Conservation (phyloP, 2,113 vertebrate genomes). For the Phycodurus eques region DNA sequence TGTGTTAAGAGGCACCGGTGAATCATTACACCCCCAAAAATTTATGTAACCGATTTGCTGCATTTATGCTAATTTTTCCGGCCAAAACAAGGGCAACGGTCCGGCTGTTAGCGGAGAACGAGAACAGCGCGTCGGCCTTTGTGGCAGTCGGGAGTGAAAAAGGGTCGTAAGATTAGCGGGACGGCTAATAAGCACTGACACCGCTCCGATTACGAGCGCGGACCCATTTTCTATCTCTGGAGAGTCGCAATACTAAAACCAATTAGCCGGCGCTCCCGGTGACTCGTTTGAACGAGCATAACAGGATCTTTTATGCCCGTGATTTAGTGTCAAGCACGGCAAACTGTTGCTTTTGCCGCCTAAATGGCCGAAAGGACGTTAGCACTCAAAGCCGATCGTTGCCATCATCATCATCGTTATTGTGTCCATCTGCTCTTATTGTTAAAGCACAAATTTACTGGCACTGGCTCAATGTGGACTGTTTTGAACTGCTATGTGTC, state of each 20-base stretch:
- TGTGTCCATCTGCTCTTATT: conserved; percentile 43
- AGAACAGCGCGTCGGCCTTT: background rate
- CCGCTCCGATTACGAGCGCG: conserved; percentile 18
- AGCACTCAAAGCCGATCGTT: conserved; percentile 33
- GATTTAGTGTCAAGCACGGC: conserved; percentile 35
- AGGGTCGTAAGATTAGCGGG: conserved; percentile 21
- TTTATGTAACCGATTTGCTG: background rate
- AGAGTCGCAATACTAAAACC: conserved; percentile 44
- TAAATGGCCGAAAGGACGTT: conserved; percentile 38
- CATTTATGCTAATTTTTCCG: background rate
- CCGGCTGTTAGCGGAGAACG: background rate
- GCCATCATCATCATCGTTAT: conserved; percentile 37
- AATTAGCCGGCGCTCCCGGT: conserved; percentile 44
- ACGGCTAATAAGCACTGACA: conserved; percentile 30
- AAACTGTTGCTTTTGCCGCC: conserved; percentile 26
- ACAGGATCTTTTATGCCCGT: conserved; percentile 39
- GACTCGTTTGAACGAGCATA: conserved; percentile 43
- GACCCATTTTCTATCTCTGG: conserved; percentile 16
- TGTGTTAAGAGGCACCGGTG: background rate
- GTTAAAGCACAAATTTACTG: conserved; percentile 15
- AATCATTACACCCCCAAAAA: background rate
- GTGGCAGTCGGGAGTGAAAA: background rate
- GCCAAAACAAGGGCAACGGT: background rate
- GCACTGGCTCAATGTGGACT: background rate
- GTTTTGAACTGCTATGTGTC: background rate